Conservation (phyloP, 1,140 invertebrate species). For the Drosophila murphyi region DNA sequence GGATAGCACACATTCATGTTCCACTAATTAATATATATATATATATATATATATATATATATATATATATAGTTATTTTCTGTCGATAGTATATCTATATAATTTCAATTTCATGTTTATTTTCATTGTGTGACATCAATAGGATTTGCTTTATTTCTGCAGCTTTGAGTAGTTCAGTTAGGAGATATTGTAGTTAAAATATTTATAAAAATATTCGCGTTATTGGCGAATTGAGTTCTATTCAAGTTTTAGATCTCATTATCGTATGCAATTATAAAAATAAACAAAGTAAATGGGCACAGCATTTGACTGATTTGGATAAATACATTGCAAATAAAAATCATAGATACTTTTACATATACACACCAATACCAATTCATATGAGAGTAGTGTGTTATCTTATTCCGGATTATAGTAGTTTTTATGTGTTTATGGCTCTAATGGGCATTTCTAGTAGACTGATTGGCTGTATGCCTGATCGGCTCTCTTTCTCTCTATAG, state of each 20-base stretch:
- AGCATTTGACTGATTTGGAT: slow-evolving; percentile 33
- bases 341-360: slow-evolving; percentile 22
- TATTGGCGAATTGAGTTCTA: slow-evolving; percentile 36
- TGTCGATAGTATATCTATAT: slow-evolving; percentile 42
- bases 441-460: slow-evolving; percentile 41
- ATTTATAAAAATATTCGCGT: slow-evolving; percentile 67
- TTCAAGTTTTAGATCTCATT: slow-evolving; percentile 36
- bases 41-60: slow-evolving; percentile 18
- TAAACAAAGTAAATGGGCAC: slow-evolving; percentile 26
- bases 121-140: slow-evolving; percentile 53
- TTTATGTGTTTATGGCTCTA: slow-evolving; percentile 29
- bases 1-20: slow-evolving; percentile 65
- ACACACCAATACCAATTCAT: slow-evolving; percentile 22
- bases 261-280: slow-evolving; percentile 11
- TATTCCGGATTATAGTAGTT: slow-evolving; percentile 16
- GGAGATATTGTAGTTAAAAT: slow-evolving; percentile 47
- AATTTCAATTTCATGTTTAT: slow-evolving; percentile 34
- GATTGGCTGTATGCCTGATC: slow-evolving; percentile 41
- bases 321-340: slow-evolving; percentile 19
- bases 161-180: slow-evolving; percentile 40
- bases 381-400: slow-evolving; percentile 12
- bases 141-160: slow-evolving; percentile 46
- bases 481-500: slow-evolving; percentile 5
- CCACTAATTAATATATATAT: slow-evolving; percentile 22
- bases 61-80: slow-evolving; percentile 37